These are phyloP conservation scores for Naso thynnoides DNA, from an alignment of 2,797 vertebrate species.

Conservation along the genomic window DNA sequence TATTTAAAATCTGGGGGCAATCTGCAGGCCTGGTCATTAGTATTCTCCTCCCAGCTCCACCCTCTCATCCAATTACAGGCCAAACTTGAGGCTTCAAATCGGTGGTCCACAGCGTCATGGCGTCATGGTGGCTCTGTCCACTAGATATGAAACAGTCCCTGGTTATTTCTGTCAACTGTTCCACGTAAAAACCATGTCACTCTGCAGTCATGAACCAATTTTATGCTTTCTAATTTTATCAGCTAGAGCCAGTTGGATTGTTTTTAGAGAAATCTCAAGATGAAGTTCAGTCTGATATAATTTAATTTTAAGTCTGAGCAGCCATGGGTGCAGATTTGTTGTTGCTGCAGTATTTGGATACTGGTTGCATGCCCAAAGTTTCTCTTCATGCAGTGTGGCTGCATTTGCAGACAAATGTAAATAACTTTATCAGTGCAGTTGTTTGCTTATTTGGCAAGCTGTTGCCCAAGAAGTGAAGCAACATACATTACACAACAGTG, in stretches of 20 bases:
- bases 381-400: background rate
- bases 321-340: background rate
- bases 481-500: fast-evolving
- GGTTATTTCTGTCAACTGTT: background rate
- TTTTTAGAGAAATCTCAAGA: background rate
- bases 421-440: background rate
- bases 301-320: background rate
- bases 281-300: background rate
- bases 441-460: background rate
- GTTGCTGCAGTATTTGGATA: background rate
- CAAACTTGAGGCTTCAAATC: no score
- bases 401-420: no score
- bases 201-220: background rate
- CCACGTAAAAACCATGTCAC: background rate
- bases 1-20: no score
- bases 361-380: fast-evolving
- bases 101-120: no score
- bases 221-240: background rate
- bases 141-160: no score
- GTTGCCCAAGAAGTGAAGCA: fast-evolving
- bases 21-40: no score
- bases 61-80: no score
- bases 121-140: no score
- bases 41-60: no score
- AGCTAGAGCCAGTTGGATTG: background rate